phyloP scores from a whole-genome alignment of 2,113 vertebrate genomes.

The Protobothrops mucrosquamatus region DNA sequence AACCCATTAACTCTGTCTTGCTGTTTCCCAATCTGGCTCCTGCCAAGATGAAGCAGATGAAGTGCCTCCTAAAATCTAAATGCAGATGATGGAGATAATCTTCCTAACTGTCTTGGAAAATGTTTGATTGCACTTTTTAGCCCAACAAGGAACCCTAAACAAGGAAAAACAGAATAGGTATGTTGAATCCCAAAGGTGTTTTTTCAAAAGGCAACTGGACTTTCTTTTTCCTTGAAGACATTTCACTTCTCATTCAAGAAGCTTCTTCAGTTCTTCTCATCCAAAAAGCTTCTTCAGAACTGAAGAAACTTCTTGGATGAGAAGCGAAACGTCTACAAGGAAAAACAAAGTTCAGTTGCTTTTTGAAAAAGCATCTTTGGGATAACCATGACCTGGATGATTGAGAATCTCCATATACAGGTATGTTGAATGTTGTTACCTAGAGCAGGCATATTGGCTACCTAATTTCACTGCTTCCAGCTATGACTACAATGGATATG shows the following conservation, averaged over 20 bases:
- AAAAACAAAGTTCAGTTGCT: not conserved
- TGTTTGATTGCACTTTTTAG: not conserved
- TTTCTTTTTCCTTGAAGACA: not conserved
- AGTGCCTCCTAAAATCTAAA: not conserved
- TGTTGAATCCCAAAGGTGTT: not conserved
- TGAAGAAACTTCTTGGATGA: too few species aligned
- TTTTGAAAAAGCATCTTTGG: not conserved
- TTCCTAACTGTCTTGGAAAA: not conserved
- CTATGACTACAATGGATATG: not conserved
- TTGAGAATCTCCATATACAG: not conserved
- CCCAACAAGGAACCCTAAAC: not conserved
- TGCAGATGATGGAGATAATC: not conserved
- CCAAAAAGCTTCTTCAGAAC: too few species aligned
- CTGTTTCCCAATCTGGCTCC: not conserved
- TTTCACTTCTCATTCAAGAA: not conserved
- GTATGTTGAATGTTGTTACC: not conserved
- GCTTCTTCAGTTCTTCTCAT: not conserved
- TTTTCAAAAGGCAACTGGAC: not conserved
- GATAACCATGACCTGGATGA: not conserved
- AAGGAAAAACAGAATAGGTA: not conserved
- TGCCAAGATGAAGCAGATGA: not conserved
- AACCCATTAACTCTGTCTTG: not conserved
- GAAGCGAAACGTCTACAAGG: not conserved
- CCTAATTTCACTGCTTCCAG: not conserved
- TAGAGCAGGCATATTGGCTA: not conserved